A percentile compares a stretch with the other conserved stretches of the same genome.
These are phyloP conservation scores for Chloroceryle aenea DNA, from an alignment of 2,113 vertebrate species.

Conservation along the genomic window DNA sequence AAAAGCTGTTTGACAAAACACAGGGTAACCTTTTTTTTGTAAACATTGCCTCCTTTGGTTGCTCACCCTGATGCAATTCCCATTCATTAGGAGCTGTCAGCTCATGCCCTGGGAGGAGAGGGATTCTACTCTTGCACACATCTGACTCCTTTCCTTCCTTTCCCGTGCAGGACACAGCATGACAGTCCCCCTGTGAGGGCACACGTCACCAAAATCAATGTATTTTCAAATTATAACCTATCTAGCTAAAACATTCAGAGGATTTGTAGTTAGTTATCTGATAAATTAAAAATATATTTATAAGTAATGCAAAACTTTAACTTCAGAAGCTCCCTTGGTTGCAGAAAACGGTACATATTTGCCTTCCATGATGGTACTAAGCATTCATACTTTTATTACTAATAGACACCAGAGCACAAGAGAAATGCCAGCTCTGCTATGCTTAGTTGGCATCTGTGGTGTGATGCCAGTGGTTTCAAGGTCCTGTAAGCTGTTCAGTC, in stretches of 20 bases:
- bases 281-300: not conserved
- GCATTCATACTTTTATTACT: not conserved
- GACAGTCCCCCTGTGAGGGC: not conserved
- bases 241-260: not conserved
- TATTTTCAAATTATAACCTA: not conserved
- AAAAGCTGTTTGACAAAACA: not conserved
- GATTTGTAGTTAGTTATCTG: not conserved
- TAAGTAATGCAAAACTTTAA: not conserved
- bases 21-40: not conserved
- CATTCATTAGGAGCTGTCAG: not conserved
- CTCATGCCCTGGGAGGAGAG: not conserved
- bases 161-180: rapidly evolving
- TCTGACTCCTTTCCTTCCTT: not conserved
- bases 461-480: rapidly evolving
- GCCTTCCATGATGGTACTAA: rapidly evolving
- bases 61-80: not conserved
- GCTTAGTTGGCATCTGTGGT: not conserved
- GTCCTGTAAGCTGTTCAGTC: not conserved
- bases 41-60: not conserved
- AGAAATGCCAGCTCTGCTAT: not conserved
- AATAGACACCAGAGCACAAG: not conserved
- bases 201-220: not conserved
- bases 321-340: not conserved
- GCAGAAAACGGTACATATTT: not conserved
- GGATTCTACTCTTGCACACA: not conserved